Base-by-base conservation (phyloP, 2,113 vertebrate species). In the Paralichthys olivaceus region DNA sequence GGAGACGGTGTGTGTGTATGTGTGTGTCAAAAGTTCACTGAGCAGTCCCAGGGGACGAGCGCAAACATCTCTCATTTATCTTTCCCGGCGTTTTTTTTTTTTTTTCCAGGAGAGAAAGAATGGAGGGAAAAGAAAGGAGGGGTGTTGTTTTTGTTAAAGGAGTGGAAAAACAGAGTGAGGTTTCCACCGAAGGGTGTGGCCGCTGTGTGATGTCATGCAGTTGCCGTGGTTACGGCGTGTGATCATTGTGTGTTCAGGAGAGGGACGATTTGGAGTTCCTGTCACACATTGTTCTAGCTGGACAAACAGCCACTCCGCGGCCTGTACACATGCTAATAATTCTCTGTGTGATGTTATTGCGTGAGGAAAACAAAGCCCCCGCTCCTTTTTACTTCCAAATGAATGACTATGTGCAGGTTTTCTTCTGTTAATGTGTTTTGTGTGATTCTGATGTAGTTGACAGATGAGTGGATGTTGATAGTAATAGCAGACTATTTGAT, bases 131-230 rank as follows among this genome's bases (percentile, higher is more conserved):
- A 74, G 61, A 62, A 8, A 66, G 79, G 73, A 70, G 55, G 45
- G 77, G 32, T 70, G 56, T 77, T 89, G 82, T 85, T 90, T 85
- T 87, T 76, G 57, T 49, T 72, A 61, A 70, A 80, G 71, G 72
- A 81, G 56, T 68, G 77, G 75, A 78, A 90, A 81, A 80, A 72
- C 12, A 66, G 69, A 81, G 45, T 1, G 0, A 79, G 56, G 69
- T 4, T 78, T 81, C 75, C 74, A 78, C 73, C 25, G 29, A 77
- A 8, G 84, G 85, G 79, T 2, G 72, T 51, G 80, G 74, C 74
- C 6, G 28, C 17, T 14, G 49, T 37, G 67, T 90, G 80, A 86
- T 88, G 88, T 89, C 79, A 90, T 67, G 70, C 6, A 2, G 75
- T 79, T 57, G 34, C 84, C 56, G 53, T 11, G 69, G 81, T 80